A percentile compares a stretch with the other conserved stretches of the same genome.
Conservation (phyloP, 2,888 invertebrate genomes). For the Stenoptilia bipunctidactyla region DNA sequence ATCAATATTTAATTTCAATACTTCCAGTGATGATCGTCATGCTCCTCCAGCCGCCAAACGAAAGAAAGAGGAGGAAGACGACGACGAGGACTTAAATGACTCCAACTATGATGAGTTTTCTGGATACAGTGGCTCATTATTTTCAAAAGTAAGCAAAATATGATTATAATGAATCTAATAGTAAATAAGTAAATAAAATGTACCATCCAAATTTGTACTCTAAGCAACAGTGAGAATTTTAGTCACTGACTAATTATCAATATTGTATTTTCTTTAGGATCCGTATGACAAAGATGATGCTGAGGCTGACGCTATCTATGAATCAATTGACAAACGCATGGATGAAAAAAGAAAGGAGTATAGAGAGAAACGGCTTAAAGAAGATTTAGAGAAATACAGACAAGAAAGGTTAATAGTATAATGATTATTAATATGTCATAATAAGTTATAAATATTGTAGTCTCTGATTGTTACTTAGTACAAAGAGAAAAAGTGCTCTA, state of each 20-base stretch:
- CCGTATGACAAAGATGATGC: conserved; percentile 99
- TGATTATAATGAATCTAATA: neutral
- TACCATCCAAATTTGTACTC: no score
- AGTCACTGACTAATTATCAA: no score
- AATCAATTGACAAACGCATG: conserved; percentile 98
- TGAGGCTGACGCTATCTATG: conserved; percentile 99
- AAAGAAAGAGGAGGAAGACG: conserved; percentile 94
- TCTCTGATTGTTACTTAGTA: no score
- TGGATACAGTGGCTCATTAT: conserved; percentile 98
- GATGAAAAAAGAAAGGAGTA: conserved; percentile 99
- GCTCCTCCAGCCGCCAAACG: conserved; percentile 95
- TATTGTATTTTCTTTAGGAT: conserved; percentile 67
- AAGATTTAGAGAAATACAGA: conserved; percentile 96
- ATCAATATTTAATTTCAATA: conserved; percentile 1
- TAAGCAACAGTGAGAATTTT: no score
- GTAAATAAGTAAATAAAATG: no score
- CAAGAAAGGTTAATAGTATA: conserved; percentile 79
- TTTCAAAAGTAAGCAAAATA: conserved; percentile 79
- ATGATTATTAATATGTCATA: no score
- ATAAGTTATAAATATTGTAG: no score
- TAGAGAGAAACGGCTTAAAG: conserved; percentile 87
- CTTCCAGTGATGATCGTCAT: conserved; percentile 90
- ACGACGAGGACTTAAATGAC: conserved; percentile 98
- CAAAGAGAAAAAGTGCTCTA: neutral
- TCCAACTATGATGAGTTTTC: conserved; percentile 99